Base-by-base conservation (phyloP, 2,113 vertebrate species). In the Coracopsis vasa region DNA sequence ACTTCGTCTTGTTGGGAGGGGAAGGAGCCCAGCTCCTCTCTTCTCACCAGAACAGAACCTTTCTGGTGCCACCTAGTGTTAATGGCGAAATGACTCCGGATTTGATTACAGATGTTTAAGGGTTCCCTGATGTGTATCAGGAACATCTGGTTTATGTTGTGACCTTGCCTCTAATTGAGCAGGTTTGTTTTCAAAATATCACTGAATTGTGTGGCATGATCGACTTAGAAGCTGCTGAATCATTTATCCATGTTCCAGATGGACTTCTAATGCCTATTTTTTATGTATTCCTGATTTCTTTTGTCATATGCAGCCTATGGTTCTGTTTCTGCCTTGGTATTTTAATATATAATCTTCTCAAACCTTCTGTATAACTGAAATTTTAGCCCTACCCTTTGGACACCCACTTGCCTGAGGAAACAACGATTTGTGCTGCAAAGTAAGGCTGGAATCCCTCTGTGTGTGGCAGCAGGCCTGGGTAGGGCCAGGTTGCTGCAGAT, bases 51-150 rank as follows among this genome's bases (percentile, higher is more conserved):
- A 86, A 37, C 62, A 33, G 75, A 89, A 35, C 75, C 72, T 16
- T 94, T 27, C 66, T 79, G 28, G 2, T 94, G 94, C 95, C 97
- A 86, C 86, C 97, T 95, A 88, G 80, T 70, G 97, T 80, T 53
- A 51, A 5, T 4, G 67, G 54, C 4, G 8, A 10, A 25, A 2
- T 3, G 21, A 23, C 28, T 5, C 42, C 14, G 42, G 53, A 45
- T 37, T 62, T 35, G 24, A 13, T 18, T 14, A 28, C 31, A 9
- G 27, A 1, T 2, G n/a, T 35, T 16, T 16, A 2, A 31, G 23
- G 29, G 35, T 37, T 86, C 42, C 72, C 56, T 35, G 58, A 12
- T 39, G 58, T 11, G 29, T 54, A 2, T 54, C 44, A 31, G 37
- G 28, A 75, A 33, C n/a, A 23, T 56, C 80, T 47, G 45, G 0